Evolutionary conservation across 2,888 invertebrate species (phyloP).

Genomic region (Furcula furcula): DNA sequence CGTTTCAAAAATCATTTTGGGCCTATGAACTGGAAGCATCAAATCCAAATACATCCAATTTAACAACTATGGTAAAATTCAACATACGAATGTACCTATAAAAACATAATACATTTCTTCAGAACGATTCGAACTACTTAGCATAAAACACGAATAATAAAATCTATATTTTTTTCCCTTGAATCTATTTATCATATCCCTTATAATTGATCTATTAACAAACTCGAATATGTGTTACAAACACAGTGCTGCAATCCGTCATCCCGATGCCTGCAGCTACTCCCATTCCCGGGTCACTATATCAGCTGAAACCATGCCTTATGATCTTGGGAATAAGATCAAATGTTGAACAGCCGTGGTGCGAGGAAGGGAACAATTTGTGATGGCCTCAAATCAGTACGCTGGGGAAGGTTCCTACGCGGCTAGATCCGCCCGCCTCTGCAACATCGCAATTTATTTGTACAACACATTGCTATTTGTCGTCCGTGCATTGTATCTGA

Average conservation of each 20-base stretch:
- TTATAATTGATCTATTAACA: constrained; percentile 22
- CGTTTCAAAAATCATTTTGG: constrained; percentile 41
- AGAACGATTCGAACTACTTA: constrained; percentile 29
- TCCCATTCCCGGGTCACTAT: constrained; percentile 49
- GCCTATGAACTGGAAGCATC: constrained; percentile 34
- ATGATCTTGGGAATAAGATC: constrained; percentile 52
- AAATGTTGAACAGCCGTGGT: constrained; percentile 50
- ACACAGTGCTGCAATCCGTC: constrained; percentile 46
- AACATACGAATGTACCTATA: too few relatives aligned
- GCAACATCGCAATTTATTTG: constrained; percentile 44
- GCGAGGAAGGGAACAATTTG: constrained; percentile 77
- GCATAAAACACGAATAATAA: constrained; percentile 20
- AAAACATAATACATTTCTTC: too few relatives aligned
- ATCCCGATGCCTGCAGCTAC: constrained; percentile 49
- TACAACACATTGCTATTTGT: constrained; percentile 31
- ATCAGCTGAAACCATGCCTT: constrained; percentile 54
- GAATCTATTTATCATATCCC: constrained; percentile 20
- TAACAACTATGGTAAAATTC: too few relatives aligned
- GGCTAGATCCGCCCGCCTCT: constrained; percentile 57
- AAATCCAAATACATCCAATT: too few relatives aligned
- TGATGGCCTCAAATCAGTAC: constrained; percentile 75
- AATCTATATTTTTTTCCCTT: constrained; percentile 16
- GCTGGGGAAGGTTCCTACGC: constrained; percentile 72
- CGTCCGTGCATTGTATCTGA: constrained; percentile 7
- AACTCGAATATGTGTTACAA: constrained; percentile 20